Evolutionary conservation across 2,113 vertebrate species (phyloP), one percentile per base, ranked within the genome.

Genomic region (Gobiocypris rarus): DNA sequence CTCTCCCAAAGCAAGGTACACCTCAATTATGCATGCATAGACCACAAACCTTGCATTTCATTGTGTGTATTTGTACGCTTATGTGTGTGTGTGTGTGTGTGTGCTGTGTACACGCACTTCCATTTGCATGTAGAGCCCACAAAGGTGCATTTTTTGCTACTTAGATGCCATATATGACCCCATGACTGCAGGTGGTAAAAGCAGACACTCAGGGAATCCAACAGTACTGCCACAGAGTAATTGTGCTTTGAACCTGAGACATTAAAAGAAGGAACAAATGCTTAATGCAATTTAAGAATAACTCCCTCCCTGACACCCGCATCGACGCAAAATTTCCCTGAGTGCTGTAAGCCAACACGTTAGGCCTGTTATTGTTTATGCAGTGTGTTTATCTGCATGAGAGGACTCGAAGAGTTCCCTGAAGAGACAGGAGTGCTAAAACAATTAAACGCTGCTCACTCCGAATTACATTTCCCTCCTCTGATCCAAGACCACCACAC

Each of bases 11-110:
- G 93, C 93, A 94, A 94, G 91, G 86, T 90, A 86, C 88, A 87
- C 89, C 93, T 95, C 93, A 93, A 94, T 94, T 95, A 94, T 94
- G 93, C 91, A 94, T 93, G 91, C 92, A 86, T 86, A 91, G 87
- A 93, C 88, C 90, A 90, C 90, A 88, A 86, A 84, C 89, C 88
- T 89, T 89, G 87, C 90, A 91, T 92, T 91, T 91, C 84, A 87
- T 87, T 88, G 77, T 88, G 90, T 83, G 78, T 70, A 41, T 75
- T 15, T 83, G 75, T 82, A 63, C 75, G 56, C 81, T 61, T 83
- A 13, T 73, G 67, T 83, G 82, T 77, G 48, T 83, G 71, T 81
- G 14, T 73, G 69, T 73, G 67, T 85, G 78, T 71, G 59, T 80
- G 74, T 82, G 71, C 9, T 34, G 19, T 34, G 17, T 22, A 22